Evolutionary conservation across 2,888 invertebrate species (phyloP).

Genomic region (Mechanitis mazaeus): DNA sequence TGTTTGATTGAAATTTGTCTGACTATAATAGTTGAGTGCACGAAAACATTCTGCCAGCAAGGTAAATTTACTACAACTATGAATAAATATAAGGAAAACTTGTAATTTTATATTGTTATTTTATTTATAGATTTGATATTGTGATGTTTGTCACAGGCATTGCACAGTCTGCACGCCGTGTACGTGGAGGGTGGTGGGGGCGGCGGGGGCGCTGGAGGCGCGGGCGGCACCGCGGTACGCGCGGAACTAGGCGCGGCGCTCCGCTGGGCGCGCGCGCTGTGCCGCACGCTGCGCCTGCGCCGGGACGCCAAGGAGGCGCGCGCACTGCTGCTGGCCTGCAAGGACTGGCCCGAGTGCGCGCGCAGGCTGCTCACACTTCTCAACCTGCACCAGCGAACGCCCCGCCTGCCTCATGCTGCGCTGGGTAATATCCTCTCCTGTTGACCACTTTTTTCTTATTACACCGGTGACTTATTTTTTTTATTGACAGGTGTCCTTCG

Average conservation of each 20-base stretch:
- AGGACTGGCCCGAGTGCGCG: slow-evolving; percentile 93
- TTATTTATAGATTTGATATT: not conserved
- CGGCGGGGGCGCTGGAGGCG: slow-evolving; percentile 83
- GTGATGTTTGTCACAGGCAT: slow-evolving; percentile 76
- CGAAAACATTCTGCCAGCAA: no score
- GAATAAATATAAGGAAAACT: no score
- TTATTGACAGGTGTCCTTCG: slow-evolving; percentile 76
- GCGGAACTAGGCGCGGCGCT: slow-evolving; percentile 92
- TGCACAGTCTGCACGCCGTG: slow-evolving; percentile 94
- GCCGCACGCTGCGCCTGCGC: slow-evolving; percentile 82
- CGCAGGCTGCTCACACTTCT: slow-evolving; percentile 90
- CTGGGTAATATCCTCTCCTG: slow-evolving; percentile 71
- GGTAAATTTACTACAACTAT: no score
- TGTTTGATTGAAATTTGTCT: no score
- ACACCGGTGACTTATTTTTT: not conserved
- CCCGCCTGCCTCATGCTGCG: slow-evolving; percentile 87
- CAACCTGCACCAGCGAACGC: slow-evolving; percentile 89
- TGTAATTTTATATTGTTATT: not conserved
- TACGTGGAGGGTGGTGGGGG: slow-evolving; percentile 90
- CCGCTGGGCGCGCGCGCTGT: slow-evolving; percentile 83
- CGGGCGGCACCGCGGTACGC: slow-evolving; percentile 81
- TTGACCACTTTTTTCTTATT: no score
- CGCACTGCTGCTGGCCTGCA: slow-evolving; percentile 81
- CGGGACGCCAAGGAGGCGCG: slow-evolving; percentile 81
- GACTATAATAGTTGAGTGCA: no score